Evolutionary conservation across 2,888 invertebrate genomes (phyloP).

Genomic region (Mantis religiosa): DNA sequence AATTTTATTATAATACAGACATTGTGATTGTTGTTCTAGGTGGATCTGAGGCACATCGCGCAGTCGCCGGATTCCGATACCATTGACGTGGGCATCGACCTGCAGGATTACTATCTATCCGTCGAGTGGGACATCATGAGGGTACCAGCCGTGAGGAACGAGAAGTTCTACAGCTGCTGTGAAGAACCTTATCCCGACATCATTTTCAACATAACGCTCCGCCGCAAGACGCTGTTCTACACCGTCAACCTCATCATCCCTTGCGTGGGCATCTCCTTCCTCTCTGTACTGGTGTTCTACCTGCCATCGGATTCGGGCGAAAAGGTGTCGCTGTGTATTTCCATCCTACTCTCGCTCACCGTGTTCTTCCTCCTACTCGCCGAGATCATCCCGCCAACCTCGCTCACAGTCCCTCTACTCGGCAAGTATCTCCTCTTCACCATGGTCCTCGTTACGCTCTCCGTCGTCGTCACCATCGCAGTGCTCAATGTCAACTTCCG

Average conservation of each 20-base stretch:
- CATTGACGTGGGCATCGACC: constrained; percentile 85
- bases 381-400: constrained; percentile 92
- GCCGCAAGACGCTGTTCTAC: constrained; percentile 94
- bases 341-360: constrained; percentile 86
- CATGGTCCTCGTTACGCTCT: constrained; percentile 89
- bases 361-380: constrained; percentile 91
- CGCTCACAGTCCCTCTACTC: constrained; percentile 83
- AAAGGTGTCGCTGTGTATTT: constrained; percentile 92
- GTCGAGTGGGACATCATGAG: constrained; percentile 98
- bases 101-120: constrained; percentile 92
- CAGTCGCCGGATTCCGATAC: constrained; percentile 83
- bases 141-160: constrained; percentile 84
- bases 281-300: constrained; percentile 96
- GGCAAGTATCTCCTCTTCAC: constrained; percentile 92
- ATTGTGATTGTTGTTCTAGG: constrained; percentile 50
- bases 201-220: constrained; percentile 91
- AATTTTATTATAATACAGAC: too few relatives aligned
- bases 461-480: constrained; percentile 89
- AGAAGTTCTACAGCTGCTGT: constrained; percentile 94
- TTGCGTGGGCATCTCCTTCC: constrained; percentile 93
- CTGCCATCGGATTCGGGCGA: constrained; percentile 96
- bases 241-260: constrained; percentile 96
- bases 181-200: constrained; percentile 96
- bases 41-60: constrained; percentile 82
- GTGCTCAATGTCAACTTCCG: constrained; percentile 89